phyloP scores from a whole-genome alignment of 2,797 vertebrate genomes.

The Pipistrellus pipistrellus region DNA sequence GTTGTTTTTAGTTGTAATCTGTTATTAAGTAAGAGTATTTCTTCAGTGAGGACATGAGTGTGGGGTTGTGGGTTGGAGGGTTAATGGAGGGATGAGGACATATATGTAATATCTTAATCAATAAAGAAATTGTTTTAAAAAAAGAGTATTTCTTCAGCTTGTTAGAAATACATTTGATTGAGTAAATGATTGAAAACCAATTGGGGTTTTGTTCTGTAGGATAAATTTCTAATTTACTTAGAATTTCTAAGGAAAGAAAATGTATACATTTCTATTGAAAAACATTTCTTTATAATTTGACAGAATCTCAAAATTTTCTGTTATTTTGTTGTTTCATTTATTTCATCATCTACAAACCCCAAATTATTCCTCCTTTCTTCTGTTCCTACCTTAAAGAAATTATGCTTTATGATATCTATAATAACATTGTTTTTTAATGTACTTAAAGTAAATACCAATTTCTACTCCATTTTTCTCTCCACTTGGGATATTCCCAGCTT shows the following conservation, averaged over 20 bases:
- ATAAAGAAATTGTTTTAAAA: too few relatives aligned
- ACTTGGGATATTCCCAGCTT: constrained; percentile 5
- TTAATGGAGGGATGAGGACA: too few relatives aligned
- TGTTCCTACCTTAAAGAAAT: constrained; percentile 31
- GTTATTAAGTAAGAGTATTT: constrained; percentile 55
- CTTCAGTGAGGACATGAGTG: neutral
- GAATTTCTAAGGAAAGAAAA: constrained; percentile 58
- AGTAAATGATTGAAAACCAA: constrained; percentile 60
- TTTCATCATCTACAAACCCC: constrained; percentile 20
- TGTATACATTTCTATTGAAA: neutral
- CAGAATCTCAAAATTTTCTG: constrained; percentile 38
- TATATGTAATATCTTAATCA: too few relatives aligned
- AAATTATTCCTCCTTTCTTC: neutral
- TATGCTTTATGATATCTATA: constrained; percentile 16
- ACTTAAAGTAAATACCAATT: constrained; percentile 5
- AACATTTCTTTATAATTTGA: constrained; percentile 60
- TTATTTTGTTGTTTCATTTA: constrained; percentile 56
- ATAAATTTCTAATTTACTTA: constrained; percentile 46
- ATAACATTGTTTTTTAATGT: constrained; percentile 15
- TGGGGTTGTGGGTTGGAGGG: too few relatives aligned
- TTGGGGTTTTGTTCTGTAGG: constrained; percentile 7
- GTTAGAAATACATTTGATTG: constrained; percentile 62
- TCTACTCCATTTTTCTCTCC: neutral
- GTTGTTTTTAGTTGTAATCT: constrained; percentile 43
- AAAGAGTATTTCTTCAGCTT: constrained; percentile 54